These are phyloP conservation scores for Cynocephalus volans DNA, from an alignment of 2,113 vertebrate species.

Conservation along the genomic window DNA sequence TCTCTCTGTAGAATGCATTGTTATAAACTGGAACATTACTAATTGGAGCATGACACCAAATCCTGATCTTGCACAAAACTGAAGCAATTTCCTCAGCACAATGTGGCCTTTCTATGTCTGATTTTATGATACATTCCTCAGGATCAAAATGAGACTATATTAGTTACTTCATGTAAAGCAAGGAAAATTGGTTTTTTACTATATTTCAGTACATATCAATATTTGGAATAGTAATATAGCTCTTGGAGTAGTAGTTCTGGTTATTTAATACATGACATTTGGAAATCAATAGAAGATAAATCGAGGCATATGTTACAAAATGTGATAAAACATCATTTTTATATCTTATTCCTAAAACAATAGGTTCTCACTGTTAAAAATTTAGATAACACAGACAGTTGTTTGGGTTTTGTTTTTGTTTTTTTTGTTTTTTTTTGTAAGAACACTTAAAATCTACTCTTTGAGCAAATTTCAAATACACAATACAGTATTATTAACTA, in stretches of 20 bases:
- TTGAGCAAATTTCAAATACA: too few species aligned
- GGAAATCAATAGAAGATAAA: constrained; percentile 26
- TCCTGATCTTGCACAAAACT: constrained; percentile 24
- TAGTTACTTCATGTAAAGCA: not conserved
- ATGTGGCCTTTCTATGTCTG: not conserved
- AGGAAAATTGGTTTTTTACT: not conserved
- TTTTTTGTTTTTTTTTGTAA: too few species aligned
- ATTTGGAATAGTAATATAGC: not conserved
- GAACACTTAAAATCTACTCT: too few species aligned
- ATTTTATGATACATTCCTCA: constrained; percentile 8
- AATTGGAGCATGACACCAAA: not conserved
- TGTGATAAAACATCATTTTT: constrained; percentile 10
- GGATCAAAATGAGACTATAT: not conserved
- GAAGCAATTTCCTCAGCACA: not conserved
- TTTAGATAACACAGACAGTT: not conserved
- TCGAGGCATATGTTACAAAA: not conserved
- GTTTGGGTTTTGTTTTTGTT: too few species aligned
- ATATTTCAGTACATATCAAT: not conserved
- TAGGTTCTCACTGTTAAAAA: not conserved
- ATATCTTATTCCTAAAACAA: not conserved
- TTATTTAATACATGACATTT: not conserved
- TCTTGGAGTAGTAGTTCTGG: not conserved
- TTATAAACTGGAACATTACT: not conserved
- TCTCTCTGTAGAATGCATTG: constrained; percentile 20
- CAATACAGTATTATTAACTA: too few species aligned